Evolutionary conservation across 2,113 vertebrate species (phyloP).

Genomic region (Tapirus terrestris): DNA sequence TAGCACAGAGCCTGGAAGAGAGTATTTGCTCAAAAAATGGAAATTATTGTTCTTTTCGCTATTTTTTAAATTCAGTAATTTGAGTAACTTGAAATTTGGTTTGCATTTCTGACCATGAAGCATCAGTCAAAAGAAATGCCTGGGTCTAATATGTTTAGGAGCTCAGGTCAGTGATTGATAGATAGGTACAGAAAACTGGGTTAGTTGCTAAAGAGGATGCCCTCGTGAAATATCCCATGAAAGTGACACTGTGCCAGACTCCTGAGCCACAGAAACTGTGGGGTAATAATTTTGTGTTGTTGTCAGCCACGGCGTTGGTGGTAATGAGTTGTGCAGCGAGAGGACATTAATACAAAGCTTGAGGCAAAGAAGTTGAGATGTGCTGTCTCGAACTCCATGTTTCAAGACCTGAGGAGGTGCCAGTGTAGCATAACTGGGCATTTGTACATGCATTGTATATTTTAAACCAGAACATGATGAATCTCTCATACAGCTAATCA

Average conservation of each 20-base stretch:
- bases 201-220: neutral
- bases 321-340: neutral
- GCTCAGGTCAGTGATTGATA: neutral
- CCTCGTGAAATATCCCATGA: neutral
- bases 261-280: neutral
- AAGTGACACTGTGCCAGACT: neutral
- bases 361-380: neutral
- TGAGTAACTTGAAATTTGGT: neutral
- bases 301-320: neutral
- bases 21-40: neutral
- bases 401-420: neutral
- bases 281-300: neutral
- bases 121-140: neutral
- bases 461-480: conserved; percentile 29
- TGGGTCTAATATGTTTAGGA: neutral
- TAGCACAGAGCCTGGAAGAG: neutral
- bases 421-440: neutral
- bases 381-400: neutral
- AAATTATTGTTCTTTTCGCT: neutral
- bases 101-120: neutral
- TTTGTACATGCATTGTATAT: neutral
- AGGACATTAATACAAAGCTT: neutral
- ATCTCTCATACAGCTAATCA: neutral
- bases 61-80: neutral
- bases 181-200: neutral